Base-by-base conservation (phyloP, 1,140 invertebrate genomes). In the Meloidogyne exigua region DNA sequence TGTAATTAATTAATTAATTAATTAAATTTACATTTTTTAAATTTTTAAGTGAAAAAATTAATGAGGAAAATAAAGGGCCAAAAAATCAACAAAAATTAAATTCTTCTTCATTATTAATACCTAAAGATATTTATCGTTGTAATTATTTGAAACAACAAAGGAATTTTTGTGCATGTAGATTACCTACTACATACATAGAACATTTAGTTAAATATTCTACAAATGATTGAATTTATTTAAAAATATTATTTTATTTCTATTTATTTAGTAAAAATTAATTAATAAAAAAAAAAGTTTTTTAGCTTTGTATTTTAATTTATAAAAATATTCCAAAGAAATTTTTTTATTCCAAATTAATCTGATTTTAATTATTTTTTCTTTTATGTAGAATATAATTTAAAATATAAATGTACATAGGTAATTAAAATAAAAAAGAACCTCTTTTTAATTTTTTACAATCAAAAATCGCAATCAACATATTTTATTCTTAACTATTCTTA, bases 181-280 rank as follows among this genome's bases (percentile, higher is more conserved):
- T 68, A 39, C 78, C 79, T 15, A 57, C 69, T n/a, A 25, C 62
- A 5, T 80, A 80, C 28, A 76, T 80, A 39, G 79, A 80, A 23
- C 78, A 80, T 80, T 67, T 80, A 23, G 79, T 80, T 39, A 81
- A n/a, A n/a, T 7, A 57, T 57, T 57, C 49, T 9, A n/a, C 2
- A 7, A n/a, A n/a, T n/a, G 18, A n/a, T n/a, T n/a, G 10, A 57
- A n/a, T n/a, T 57, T 49, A 49, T 49, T 49, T 18, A 18, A 18
- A n/a, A 57, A 57, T n/a, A 57, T n/a, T 57, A 57, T 9, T 5
- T 57, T 39, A 9, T 9, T 39, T 39, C 0, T 9, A n/a, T 39
- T 39, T 39, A 39, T 39, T 39, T 39, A 39, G 2, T 32, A 3
- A 7, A 7, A 7, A 7, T 3, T 3, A 32, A 32, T 3, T 32